Evolutionary conservation across 2,113 vertebrate genomes (phyloP).

Genomic region (Nothocercus nigrocapillus): DNA sequence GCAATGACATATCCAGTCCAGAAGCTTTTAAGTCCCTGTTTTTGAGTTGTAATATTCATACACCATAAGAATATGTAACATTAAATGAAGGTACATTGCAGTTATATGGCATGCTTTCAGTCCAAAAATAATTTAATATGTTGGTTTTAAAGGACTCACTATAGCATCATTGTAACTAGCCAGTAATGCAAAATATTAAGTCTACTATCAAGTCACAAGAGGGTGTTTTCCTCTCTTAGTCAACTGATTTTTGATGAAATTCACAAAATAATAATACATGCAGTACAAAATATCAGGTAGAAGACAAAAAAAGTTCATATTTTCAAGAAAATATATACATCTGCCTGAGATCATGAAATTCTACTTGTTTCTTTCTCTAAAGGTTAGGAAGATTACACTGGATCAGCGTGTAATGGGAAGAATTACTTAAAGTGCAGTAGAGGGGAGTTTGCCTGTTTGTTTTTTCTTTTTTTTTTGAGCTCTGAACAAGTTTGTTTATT

Average conservation of each 20-base stretch:
- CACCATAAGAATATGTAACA: not conserved
- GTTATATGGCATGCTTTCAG: not conserved
- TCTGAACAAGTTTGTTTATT: not conserved
- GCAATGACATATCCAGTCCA: not conserved
- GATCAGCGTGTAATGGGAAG: not conserved
- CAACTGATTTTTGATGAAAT: not conserved
- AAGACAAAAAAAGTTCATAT: not conserved
- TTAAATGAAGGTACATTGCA: not conserved
- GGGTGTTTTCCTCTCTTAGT: not conserved
- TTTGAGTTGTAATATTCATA: not conserved
- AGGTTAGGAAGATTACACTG: not conserved
- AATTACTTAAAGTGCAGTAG: not conserved
- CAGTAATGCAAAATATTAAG: not conserved
- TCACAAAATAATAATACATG: not conserved
- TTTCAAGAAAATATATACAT: not conserved
- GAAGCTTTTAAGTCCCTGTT: not conserved
- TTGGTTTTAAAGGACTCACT: not conserved
- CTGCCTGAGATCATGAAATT: not conserved
- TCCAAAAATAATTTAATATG: not conserved
- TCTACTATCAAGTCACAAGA: not conserved
- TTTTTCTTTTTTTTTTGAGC: not conserved
- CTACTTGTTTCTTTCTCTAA: not conserved
- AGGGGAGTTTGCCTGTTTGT: not conserved
- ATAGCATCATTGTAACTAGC: not conserved
- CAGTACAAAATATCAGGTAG: not conserved